These are phyloP conservation scores for Anomalospiza imberbis DNA, from an alignment of 2,797 vertebrate species.

Conservation along the genomic window DNA sequence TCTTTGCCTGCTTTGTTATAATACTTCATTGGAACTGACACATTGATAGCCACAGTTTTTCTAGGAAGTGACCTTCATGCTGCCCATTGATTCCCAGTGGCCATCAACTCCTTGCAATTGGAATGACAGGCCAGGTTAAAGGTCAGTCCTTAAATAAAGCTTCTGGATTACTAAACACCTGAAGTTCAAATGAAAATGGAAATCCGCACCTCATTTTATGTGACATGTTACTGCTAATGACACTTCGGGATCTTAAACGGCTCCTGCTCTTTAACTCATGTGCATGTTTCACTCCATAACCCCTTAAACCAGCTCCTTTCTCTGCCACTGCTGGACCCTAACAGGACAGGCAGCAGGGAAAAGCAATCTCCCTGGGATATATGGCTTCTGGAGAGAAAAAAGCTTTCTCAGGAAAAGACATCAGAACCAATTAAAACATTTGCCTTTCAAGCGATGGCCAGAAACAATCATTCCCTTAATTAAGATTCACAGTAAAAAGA, in stretches of 20 bases:
- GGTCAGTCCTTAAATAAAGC: slow-evolving; percentile 89
- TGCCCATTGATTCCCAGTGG: slow-evolving; percentile 84
- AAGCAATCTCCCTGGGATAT: not conserved
- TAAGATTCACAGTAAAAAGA: slow-evolving; percentile 46
- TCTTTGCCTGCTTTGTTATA: slow-evolving; percentile 73
- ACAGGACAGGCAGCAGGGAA: not conserved
- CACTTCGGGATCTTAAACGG: slow-evolving; percentile 29
- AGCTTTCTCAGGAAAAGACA: not conserved
- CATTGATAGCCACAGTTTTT: slow-evolving; percentile 82
- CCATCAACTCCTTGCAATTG: slow-evolving; percentile 76
- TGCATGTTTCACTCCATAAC: not conserved
- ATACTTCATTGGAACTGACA: slow-evolving; percentile 86
- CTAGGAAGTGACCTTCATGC: slow-evolving; percentile 85
- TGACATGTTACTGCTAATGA: slow-evolving; percentile 63
- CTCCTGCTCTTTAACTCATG: slow-evolving; percentile 14
- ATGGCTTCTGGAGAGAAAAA: not conserved
- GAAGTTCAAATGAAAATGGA: slow-evolving; percentile 82
- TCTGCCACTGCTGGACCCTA: rapidly evolving
- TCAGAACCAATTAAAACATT: slow-evolving; percentile 52
- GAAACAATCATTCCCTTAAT: slow-evolving; percentile 43
- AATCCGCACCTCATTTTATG: slow-evolving; percentile 73
- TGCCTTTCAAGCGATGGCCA: slow-evolving; percentile 22
- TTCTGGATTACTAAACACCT: slow-evolving; percentile 79
- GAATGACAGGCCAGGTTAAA: slow-evolving; percentile 79
- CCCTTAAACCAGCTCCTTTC: not conserved